phyloP scores from a whole-genome alignment of 2,888 invertebrate species.

The Melitaea athalia region DNA sequence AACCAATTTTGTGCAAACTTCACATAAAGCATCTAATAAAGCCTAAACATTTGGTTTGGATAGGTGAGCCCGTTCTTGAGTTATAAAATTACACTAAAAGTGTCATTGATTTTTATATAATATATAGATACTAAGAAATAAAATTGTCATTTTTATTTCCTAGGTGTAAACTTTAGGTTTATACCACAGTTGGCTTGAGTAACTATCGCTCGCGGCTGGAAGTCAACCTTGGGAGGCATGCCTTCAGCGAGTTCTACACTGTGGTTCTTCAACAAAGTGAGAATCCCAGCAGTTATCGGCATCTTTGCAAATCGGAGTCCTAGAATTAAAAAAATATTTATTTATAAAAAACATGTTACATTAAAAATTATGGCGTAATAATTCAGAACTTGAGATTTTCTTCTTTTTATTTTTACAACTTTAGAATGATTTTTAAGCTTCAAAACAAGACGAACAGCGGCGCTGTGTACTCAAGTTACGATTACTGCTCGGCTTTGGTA shows the following conservation, averaged over 20 bases:
- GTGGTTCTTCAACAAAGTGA: background rate
- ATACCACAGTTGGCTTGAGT: background rate
- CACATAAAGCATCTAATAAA: no score
- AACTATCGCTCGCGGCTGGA: background rate
- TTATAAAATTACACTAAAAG: no score
- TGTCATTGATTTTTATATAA: no score
- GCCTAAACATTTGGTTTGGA: no score
- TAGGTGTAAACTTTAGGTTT: background rate
- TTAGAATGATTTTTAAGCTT: no score
- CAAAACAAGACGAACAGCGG: no score
- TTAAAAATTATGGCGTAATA: background rate
- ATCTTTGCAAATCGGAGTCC: background rate
- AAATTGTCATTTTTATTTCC: background rate
- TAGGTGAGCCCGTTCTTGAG: no score
- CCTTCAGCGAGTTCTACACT: background rate
- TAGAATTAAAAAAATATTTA: background rate
- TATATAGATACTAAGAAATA: no score
- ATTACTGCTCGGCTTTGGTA: no score
- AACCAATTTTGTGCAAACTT: no score
- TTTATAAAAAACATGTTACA: background rate
- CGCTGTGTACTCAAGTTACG: no score
- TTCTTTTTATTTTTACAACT: no score
- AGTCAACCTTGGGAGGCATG: background rate
- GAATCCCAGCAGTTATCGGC: background rate
- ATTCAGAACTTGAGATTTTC: background rate